These are phyloP conservation scores for Tenualosa thibaudeaui DNA, from an alignment of 2,797 vertebrate species.

Conservation along the genomic window DNA sequence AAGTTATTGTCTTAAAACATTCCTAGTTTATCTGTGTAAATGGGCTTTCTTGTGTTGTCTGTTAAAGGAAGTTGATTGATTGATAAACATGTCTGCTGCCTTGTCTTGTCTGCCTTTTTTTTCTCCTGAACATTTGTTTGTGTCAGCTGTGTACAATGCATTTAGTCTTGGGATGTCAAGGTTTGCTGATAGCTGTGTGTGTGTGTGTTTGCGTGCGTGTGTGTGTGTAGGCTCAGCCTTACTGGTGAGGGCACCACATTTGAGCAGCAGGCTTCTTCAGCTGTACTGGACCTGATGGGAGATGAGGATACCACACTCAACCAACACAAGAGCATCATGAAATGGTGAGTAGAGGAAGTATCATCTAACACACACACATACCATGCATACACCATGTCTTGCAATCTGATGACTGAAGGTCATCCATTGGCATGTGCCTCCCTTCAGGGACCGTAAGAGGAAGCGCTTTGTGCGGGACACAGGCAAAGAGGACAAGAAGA, in stretches of 20 bases:
- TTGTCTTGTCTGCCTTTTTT: background rate
- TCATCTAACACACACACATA: background rate
- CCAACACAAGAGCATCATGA: constrained; percentile 82
- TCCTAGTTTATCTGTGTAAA: background rate
- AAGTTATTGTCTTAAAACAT: background rate
- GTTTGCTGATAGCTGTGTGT: background rate
- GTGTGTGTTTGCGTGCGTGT: background rate
- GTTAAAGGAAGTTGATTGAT: background rate
- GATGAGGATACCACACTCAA: constrained; percentile 81
- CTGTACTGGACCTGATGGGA: constrained; percentile 92
- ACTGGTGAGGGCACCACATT: constrained; percentile 75
- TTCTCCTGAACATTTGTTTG: background rate
- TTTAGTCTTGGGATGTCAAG: background rate
- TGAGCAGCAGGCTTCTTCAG: constrained; percentile 87
- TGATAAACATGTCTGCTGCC: background rate
- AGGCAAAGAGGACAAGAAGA: constrained; percentile 85
- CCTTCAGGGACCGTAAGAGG: constrained; percentile 89
- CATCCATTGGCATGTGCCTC: background rate
- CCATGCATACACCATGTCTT: background rate
- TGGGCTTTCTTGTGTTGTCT: background rate
- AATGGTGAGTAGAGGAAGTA: constrained; percentile 77
- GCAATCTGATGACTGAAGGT: background rate
- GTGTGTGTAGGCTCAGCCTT: constrained; percentile 78
- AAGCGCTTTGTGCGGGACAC: constrained; percentile 88
- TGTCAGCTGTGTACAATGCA: background rate